Base-by-base conservation (phyloP, 2,888 invertebrate species). In the Troides oblongomaculatus region DNA sequence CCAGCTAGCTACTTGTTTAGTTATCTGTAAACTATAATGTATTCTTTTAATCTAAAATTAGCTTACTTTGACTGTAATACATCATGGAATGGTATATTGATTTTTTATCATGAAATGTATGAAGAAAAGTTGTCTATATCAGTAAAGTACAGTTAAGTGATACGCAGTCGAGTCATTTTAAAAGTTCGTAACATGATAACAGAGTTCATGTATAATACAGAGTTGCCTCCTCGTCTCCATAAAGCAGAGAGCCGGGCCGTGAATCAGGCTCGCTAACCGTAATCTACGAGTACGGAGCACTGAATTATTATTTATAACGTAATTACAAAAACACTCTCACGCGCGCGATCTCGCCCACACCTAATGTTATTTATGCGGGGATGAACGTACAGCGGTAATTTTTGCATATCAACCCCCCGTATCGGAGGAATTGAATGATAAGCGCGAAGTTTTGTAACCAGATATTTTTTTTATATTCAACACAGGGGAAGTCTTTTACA, bases 291-390 rank as follows among this genome's bases (percentile, higher is more conserved):
- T 60, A 66, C 66, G 88, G 77, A 82, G 79, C 79, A 70, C 80
- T 79, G 84, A 89, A 92, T 92, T 87, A 92, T 92, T 92, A 92
- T 92, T 92, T 92, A 92, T 92, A 92, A 85, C 88, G 92, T 92
- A 92, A 92, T 92, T 92, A 92, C 92, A 88, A 90, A 88, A 87
- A 90, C 89, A 88, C 89, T 87, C 89, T 81, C 87, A 86, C 84
- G 80, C 81, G 84, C 86, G 88, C 83, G 86, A 89, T 88, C 90
- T 85, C 82, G 77, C 84, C 77, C 65, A 65, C 78, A 72, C 71
- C 82, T 90, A 88, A 90, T 87, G 89, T 90, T 89, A 91, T 91
- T 92, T 91, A 92, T 90, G 88, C 76, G 83, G 82, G 91, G 92
- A 89, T 91, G 89, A 89, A 89, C 86, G 85, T 78, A 80, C 81